Evolutionary conservation across 2,888 invertebrate genomes (phyloP), one percentile per base, ranked within the genome.

Genomic region (Cheilosia variabilis): DNA sequence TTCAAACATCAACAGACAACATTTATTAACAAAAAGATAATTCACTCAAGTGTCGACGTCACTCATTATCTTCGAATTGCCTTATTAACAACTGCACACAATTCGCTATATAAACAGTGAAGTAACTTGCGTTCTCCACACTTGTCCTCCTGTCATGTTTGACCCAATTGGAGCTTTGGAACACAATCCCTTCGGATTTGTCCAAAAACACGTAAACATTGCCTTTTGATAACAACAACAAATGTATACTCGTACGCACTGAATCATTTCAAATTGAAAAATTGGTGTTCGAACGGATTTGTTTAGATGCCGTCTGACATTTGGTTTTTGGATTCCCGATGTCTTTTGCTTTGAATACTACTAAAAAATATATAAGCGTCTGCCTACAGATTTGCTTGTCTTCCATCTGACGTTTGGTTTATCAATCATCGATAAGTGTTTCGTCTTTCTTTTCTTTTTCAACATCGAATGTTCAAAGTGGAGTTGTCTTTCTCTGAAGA

Each of bases 151-250:
- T 73, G 73, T 79, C 75, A 79, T 73, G 58, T 65, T 31, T 84
- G 83, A 75, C 83, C 83, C 41, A 75, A 60, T 84, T 84, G 41
- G 17, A 13, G 27, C 10, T 45, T 57, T 53, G 43, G 57, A 63
- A 63, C 15, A 27, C 53, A 79, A 78, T 65, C 53, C 53, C 53
- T 45, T 50, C 37, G 55, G 66, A 68, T 73, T 62, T 68, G 53
- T 62, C 34, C 22, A 60, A 31, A 45, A n/a, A 5, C 24, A 6
- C n/a, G 13, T 45, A n/a, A 62, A 31, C 24, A 52, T 41, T 24
- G 24, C 41, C 7, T 27, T 53, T 53, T 55, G 66, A 53, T 53
- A 17, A 7, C 13, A 41, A 53, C 31, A 27, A 43, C 4, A 22
- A n/a, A 52, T 17, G 7, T 17, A 27, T 10, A 15, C 27, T 27